Conservation (phyloP, 2,797 vertebrate genomes). For the Anomalospiza imberbis region DNA sequence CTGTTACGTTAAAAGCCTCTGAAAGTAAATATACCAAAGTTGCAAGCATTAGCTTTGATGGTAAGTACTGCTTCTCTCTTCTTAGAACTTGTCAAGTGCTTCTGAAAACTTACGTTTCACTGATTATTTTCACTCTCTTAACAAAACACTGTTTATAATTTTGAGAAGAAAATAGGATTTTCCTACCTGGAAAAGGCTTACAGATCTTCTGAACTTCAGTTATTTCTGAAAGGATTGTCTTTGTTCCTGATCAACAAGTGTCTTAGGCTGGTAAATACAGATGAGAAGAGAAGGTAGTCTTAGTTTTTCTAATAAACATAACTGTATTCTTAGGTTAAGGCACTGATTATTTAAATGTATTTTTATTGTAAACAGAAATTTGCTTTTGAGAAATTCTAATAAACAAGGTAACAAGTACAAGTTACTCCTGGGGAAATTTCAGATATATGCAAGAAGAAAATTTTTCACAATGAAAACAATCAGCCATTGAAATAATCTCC, state of each 20-base stretch:
- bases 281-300: not conserved
- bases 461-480: not conserved
- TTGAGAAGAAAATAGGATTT: not conserved
- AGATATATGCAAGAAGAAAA: not conserved
- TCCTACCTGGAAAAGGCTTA: not conserved
- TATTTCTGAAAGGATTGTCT: not conserved
- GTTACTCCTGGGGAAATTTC: not conserved
- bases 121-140: not conserved
- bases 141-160: not conserved
- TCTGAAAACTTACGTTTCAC: not conserved
- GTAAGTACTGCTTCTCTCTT: slow-evolving; percentile 76
- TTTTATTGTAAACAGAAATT: not conserved
- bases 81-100: not conserved
- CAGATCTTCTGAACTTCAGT: not conserved
- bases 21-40: slow-evolving; percentile 99
- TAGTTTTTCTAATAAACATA: not conserved
- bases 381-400: not conserved
- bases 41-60: slow-evolving; percentile 97
- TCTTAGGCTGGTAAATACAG: not conserved
- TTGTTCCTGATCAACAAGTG: not conserved
- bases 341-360: not conserved
- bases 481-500: not conserved
- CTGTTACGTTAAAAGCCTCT: slow-evolving; percentile 92
- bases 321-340: not conserved
- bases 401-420: not conserved